Percentiles rank a stretch among this genome's conserved stretches.
phyloP scores from a whole-genome alignment of 1,140 invertebrate genomes.

The Neoseiulus cucumeris region DNA sequence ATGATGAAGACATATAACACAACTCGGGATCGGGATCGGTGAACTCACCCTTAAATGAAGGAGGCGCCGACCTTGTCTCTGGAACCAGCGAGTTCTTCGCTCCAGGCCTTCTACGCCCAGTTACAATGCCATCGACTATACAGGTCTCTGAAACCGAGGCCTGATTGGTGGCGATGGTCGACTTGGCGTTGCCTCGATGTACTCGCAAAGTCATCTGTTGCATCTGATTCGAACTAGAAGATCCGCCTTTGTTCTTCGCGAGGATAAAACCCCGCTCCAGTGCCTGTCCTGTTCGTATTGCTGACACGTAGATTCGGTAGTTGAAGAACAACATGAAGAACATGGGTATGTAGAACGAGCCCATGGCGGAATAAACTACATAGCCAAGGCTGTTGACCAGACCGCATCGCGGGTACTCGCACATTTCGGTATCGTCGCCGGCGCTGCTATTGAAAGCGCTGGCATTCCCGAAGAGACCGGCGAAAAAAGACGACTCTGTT shows the following conservation, averaged over 20 bases:
- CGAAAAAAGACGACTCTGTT: not conserved
- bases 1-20: no score
- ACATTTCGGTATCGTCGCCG: not conserved
- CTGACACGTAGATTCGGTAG: conserved; percentile 79
- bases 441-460: not conserved
- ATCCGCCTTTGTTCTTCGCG: conserved; percentile 41
- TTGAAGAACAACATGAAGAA: conserved; percentile 92
- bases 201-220: conserved; percentile 72
- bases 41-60: conserved; percentile 12
- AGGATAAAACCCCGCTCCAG: conserved; percentile 63
- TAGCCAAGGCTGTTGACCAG: conserved; percentile 67
- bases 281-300: conserved; percentile 64
- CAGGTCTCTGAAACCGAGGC: conserved; percentile 13
- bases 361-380: conserved; percentile 64
- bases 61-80: conserved; percentile 11
- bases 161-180: conserved; percentile 15
- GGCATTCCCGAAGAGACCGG: not conserved
- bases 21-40: no score
- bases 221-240: conserved; percentile 35
- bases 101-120: conserved; percentile 11
- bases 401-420: conserved; percentile 39
- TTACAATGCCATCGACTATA: conserved; percentile 12
- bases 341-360: conserved; percentile 90
- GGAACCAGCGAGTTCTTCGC: conserved; percentile 9
- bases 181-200: conserved; percentile 44